Conservation (phyloP, 2,113 vertebrate species). For the Sinocyclocheilus rhinocerous region DNA sequence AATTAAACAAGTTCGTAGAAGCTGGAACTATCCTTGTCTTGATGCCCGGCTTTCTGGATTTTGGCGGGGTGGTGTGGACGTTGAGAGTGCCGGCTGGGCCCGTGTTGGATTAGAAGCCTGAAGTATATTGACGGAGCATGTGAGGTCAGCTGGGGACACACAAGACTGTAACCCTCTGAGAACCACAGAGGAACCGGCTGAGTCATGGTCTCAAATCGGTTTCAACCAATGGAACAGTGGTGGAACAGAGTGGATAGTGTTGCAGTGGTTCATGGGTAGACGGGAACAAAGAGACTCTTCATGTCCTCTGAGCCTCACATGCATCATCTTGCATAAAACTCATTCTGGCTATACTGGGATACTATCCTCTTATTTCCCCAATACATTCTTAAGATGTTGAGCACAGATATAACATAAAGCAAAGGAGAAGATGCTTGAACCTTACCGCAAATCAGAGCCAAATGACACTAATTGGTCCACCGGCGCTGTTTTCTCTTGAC, state of each 20-base stretch:
- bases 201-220: slow-evolving; percentile 24
- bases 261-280: slow-evolving; percentile 41
- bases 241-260: slow-evolving; percentile 54
- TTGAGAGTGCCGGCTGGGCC: slow-evolving; percentile 13
- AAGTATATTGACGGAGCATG: background rate
- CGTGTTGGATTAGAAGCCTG: background rate
- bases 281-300: slow-evolving; percentile 54
- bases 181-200: slow-evolving; percentile 49
- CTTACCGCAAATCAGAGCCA: slow-evolving; percentile 32
- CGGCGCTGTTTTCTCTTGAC: slow-evolving; percentile 13
- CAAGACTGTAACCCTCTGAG: slow-evolving; percentile 47
- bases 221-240: slow-evolving; percentile 28
- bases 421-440: background rate
- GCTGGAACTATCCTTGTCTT: slow-evolving; percentile 6
- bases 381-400: slow-evolving; percentile 36
- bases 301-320: slow-evolving; percentile 28
- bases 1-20: slow-evolving; percentile 24
- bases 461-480: slow-evolving; percentile 48
- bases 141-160: slow-evolving; percentile 52
- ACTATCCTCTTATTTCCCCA: slow-evolving; percentile 27
- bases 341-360: slow-evolving; percentile 19
- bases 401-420: slow-evolving; percentile 31
- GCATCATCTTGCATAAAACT: slow-evolving; percentile 37
- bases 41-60: slow-evolving; percentile 1
- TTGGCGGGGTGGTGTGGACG: background rate